A percentile compares a stretch with the other conserved stretches of the same genome.
Evolutionary conservation across 2,888 invertebrate species (phyloP).

Genomic region (Lypha dubia): DNA sequence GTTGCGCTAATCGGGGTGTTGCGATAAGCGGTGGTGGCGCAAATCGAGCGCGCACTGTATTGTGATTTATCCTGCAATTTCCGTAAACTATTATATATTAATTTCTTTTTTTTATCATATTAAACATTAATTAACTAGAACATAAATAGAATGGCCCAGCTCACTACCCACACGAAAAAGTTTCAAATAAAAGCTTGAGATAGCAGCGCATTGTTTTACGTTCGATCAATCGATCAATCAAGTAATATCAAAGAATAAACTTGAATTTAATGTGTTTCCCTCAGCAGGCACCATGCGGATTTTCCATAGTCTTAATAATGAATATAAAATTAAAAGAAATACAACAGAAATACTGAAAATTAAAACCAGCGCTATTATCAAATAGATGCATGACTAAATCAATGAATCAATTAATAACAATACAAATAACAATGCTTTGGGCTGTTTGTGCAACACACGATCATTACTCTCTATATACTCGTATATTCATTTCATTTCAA

Average conservation of each 20-base stretch:
- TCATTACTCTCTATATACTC: conserved; percentile 2
- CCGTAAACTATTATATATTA: not conserved
- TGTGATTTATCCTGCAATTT: not conserved
- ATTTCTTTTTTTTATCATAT: not conserved
- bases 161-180: conserved; percentile 27
- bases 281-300: conserved; percentile 51
- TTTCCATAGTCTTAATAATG: conserved; percentile 36
- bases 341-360: conserved; percentile 3
- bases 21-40: too few relatives aligned
- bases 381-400: conserved; percentile 64
- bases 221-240: conserved; percentile 53
- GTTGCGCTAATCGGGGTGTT: too few relatives aligned
- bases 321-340: conserved; percentile 3
- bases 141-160: not conserved
- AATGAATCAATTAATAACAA: conserved; percentile 63
- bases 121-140: not conserved
- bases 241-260: conserved; percentile 40
- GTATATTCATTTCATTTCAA: conserved; percentile 48
- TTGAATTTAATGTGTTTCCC: conserved; percentile 39
- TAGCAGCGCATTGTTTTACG: conserved; percentile 34
- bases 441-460: conserved; percentile 8
- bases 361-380: conserved; percentile 29
- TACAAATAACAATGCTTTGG: conserved; percentile 52
- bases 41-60: too few relatives aligned
- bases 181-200: not conserved